Conservation (phyloP, 2,113 vertebrate species). For the Beaufortia kweichowensis region DNA sequence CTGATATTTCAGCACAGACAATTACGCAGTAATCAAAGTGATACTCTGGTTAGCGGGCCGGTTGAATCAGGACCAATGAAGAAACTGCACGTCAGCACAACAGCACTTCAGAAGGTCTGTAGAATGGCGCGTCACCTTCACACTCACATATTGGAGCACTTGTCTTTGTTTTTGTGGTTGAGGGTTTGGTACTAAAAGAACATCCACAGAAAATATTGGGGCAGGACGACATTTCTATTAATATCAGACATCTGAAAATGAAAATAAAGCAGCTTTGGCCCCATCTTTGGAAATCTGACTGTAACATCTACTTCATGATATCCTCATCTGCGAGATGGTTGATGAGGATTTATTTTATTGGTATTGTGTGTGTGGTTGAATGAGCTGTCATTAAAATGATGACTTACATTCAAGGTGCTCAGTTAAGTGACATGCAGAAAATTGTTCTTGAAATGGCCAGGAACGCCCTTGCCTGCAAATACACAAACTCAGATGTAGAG, state of each 20-base stretch:
- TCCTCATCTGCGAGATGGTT: neutral
- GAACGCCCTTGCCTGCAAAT: too few relatives aligned
- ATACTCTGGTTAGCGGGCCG: constrained; percentile 83
- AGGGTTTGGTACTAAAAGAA: neutral
- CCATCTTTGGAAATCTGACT: neutral
- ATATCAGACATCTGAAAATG: neutral
- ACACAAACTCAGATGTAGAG: too few relatives aligned
- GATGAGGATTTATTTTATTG: neutral
- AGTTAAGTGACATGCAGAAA: too few relatives aligned
- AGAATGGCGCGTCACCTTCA: neutral
- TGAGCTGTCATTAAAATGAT: neutral
- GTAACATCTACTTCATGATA: constrained; percentile 9
- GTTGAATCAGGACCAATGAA: constrained; percentile 97
- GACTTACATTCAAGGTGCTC: neutral
- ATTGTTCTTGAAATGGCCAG: too few relatives aligned
- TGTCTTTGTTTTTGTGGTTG: neutral
- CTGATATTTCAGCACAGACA: constrained; percentile 93
- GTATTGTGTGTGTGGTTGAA: neutral
- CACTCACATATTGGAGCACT: neutral
- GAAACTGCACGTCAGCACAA: constrained; percentile 97
- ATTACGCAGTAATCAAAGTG: constrained; percentile 84
- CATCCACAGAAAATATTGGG: neutral
- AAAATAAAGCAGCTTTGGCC: neutral
- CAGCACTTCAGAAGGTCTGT: constrained; percentile 92
- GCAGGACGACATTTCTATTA: neutral